These are phyloP conservation scores for Spodoptera picta DNA, from an alignment of 2,888 invertebrate species.

Conservation along the genomic window DNA sequence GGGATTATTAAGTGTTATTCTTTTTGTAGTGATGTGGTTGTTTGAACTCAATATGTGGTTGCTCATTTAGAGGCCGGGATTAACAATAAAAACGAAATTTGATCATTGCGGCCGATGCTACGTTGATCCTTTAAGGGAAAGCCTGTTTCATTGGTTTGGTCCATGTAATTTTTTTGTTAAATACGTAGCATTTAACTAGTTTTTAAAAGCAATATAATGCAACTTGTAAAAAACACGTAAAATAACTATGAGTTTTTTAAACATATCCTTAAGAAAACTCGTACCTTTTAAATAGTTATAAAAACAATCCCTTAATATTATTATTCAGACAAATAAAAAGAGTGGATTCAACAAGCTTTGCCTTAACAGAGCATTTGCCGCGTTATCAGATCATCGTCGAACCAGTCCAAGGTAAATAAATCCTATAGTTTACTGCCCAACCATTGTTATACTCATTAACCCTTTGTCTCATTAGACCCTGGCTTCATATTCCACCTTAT, in stretches of 20 bases:
- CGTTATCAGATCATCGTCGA: slow-evolving; percentile 83
- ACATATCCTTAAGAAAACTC: too few species aligned
- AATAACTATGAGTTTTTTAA: too few species aligned
- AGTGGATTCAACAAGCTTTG: slow-evolving; percentile 45
- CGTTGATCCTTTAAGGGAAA: slow-evolving; percentile 73
- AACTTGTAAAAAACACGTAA: too few species aligned
- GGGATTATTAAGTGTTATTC: slow-evolving; percentile 67
- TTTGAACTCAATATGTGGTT: slow-evolving; percentile 76
- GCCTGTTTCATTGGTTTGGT: slow-evolving; percentile 18
- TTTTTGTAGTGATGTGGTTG: slow-evolving; percentile 72
- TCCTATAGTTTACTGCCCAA: slow-evolving; percentile 83
- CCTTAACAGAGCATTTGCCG: slow-evolving; percentile 78
- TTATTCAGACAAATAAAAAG: neutral
- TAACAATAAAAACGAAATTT: slow-evolving; percentile 89
- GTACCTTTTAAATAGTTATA: neutral
- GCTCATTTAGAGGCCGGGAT: slow-evolving; percentile 83
- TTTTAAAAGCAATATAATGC: too few species aligned
- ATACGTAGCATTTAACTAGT: too few species aligned
- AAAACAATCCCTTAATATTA: neutral
- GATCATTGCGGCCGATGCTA: slow-evolving; percentile 82
- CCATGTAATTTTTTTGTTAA: neutral
- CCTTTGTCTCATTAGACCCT: slow-evolving; percentile 87
- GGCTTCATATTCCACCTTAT: slow-evolving; percentile 83
- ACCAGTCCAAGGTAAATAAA: slow-evolving; percentile 83
- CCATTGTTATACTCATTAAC: slow-evolving; percentile 88